These are phyloP conservation scores for Phyllostomus discolor DNA, from an alignment of 2,113 vertebrate genomes.

Conservation along the genomic window DNA sequence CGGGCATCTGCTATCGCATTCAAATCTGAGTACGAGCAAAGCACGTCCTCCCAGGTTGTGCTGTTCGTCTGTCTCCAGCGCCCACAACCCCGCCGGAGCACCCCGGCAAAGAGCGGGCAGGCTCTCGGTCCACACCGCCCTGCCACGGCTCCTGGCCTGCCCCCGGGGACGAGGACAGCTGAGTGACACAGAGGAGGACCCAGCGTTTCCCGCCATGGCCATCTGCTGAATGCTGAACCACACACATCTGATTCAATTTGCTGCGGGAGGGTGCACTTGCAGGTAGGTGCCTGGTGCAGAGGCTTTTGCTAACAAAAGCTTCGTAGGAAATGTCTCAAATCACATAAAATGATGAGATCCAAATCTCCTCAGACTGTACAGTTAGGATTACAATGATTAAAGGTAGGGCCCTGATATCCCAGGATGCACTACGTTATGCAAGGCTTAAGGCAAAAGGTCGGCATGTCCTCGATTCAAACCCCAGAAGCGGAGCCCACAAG, in stretches of 20 bases:
- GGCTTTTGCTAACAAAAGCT: not conserved
- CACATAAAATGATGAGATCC: not conserved
- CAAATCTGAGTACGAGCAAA: not conserved
- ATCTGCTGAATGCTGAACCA: not conserved
- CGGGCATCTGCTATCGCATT: not conserved
- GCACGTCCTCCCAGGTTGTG: too few relatives aligned
- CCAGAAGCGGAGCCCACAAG: not conserved
- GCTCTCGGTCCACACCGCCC: not conserved
- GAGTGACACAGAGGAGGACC: not conserved
- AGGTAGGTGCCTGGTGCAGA: not conserved
- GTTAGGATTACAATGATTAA: not conserved
- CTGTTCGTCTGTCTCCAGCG: not conserved
- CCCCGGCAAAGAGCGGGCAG: not conserved
- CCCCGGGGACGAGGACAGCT: not conserved
- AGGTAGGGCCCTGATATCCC: too few relatives aligned
- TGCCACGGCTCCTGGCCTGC: not conserved
- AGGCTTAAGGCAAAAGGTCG: not conserved
- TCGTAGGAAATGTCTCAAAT: not conserved
- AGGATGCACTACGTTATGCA: fast-evolving
- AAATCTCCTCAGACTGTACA: not conserved
- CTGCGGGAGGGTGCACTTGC: not conserved
- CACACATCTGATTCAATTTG: not conserved
- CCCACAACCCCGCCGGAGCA: not conserved
- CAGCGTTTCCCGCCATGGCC: not conserved
- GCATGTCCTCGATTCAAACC: not conserved